phyloP scores from a whole-genome alignment of 2,797 vertebrate genomes.

The Peromyscus nudipes region DNA sequence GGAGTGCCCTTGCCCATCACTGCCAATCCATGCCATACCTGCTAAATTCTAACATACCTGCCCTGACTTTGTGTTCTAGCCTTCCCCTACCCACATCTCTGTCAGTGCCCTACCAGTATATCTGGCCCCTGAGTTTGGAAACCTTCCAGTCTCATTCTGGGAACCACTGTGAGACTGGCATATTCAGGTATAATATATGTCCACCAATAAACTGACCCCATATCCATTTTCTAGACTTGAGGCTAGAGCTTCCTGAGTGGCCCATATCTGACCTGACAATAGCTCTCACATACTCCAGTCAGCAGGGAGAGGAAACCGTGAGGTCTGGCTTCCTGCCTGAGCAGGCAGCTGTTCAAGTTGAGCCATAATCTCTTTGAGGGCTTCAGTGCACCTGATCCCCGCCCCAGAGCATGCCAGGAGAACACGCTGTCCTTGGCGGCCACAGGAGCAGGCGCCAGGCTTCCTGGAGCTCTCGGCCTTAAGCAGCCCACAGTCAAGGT shows the following conservation, averaged over 20 bases:
- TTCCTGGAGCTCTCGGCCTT: conserved; percentile 75
- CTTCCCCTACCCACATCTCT: neutral
- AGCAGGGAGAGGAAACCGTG: neutral
- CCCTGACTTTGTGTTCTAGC: neutral
- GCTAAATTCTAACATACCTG: neutral
- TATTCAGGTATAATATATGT: neutral
- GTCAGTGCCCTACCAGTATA: neutral
- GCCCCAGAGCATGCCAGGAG: neutral
- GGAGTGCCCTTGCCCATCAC: neutral
- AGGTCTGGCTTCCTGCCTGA: neutral
- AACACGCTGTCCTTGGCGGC: conserved; percentile 77
- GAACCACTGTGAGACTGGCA: neutral
- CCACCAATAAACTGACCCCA: neutral
- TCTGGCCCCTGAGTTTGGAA: conserved; percentile 4
- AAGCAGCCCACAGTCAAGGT: conserved; percentile 1
- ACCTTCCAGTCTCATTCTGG: neutral
- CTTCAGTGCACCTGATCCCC: conserved; percentile 70
- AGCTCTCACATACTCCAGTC: neutral
- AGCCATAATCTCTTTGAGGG: conserved; percentile 33
- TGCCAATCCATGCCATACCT: neutral
- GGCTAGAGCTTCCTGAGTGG: conserved; percentile 31
- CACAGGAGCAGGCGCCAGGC: neutral
- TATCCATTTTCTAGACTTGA: neutral
- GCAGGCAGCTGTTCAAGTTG: conserved; percentile 63
- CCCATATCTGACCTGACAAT: neutral